phyloP scores from a whole-genome alignment of 2,113 vertebrate genomes.

The Nothobranchius furzeri region DNA sequence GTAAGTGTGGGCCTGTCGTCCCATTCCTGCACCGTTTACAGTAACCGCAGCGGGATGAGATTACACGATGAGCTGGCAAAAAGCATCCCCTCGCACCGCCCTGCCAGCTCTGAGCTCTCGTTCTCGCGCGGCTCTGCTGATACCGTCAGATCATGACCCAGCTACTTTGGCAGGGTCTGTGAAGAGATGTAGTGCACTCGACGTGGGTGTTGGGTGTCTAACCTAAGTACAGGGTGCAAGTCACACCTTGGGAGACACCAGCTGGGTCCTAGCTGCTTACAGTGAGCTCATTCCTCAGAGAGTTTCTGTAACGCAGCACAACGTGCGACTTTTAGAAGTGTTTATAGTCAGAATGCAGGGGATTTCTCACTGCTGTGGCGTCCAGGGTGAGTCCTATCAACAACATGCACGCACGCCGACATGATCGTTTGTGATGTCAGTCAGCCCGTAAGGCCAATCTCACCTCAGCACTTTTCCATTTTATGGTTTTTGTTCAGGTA shows the following conservation, averaged over 20 bases:
- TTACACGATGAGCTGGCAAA: constrained; percentile 64
- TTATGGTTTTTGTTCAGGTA: constrained; percentile 40
- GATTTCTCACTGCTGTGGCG: constrained; percentile 38
- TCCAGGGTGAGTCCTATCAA: constrained; percentile 34
- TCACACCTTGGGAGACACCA: constrained; percentile 56
- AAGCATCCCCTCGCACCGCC: constrained; percentile 50
- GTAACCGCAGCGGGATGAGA: constrained; percentile 70
- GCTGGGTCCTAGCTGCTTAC: constrained; percentile 32
- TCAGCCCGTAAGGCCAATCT: constrained; percentile 33
- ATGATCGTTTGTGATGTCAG: constrained; percentile 25
- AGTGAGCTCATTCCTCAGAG: constrained; percentile 53
- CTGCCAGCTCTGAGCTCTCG: constrained; percentile 1
- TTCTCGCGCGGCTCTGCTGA: constrained; percentile 34
- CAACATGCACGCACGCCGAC: constrained; percentile 9
- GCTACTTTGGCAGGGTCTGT: constrained; percentile 48
- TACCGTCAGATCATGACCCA: constrained; percentile 66
- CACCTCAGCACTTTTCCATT: constrained; percentile 14
- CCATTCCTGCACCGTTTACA: constrained; percentile 62
- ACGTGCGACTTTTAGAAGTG: constrained; percentile 39
- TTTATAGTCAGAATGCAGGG: constrained; percentile 35
- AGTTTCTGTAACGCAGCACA: constrained; percentile 48
- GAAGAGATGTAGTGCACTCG: constrained; percentile 27
- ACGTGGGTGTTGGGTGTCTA: constrained; percentile 62
- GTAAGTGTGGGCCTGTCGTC: constrained; percentile 44
- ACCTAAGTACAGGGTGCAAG: constrained; percentile 56